Conservation (phyloP, 2,797 vertebrate genomes). For the Gadopsis marmoratus region DNA sequence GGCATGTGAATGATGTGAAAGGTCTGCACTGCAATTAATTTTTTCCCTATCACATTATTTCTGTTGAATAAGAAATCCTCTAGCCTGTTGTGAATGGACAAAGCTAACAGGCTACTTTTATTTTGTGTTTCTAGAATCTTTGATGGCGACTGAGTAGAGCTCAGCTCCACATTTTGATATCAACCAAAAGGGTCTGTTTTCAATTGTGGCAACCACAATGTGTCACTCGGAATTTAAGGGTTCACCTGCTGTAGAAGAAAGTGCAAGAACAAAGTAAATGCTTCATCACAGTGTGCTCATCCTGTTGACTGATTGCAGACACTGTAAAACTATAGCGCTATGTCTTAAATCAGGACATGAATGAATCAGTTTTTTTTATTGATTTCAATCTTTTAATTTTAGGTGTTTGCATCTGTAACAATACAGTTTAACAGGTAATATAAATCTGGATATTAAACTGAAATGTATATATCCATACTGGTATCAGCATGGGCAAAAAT, state of each 20-base stretch:
- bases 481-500: conserved; percentile 4
- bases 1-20: conserved; percentile 9
- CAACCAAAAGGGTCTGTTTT: conserved; percentile 5
- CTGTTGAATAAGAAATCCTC: conserved; percentile 6
- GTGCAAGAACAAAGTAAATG: conserved; percentile 3
- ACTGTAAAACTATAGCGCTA: neutral
- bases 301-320: neutral
- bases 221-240: neutral
- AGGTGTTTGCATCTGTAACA: neutral
- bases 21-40: neutral
- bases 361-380: too few species aligned
- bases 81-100: conserved; percentile 4
- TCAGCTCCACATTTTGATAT: conserved; percentile 6
- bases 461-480: neutral
- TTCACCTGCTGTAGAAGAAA: conserved; percentile 2
- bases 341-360: conserved; percentile 2
- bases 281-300: neutral
- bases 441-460: neutral
- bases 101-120: neutral
- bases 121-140: conserved; percentile 18
- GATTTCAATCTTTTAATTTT: too few species aligned
- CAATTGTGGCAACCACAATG: neutral
- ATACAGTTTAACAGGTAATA: neutral
- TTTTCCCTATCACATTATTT: neutral
- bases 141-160: conserved; percentile 4